Evolutionary conservation across 2,888 invertebrate genomes (phyloP), one percentile per base, ranked within the genome.

Genomic region (Callyntrura sp.): DNA sequence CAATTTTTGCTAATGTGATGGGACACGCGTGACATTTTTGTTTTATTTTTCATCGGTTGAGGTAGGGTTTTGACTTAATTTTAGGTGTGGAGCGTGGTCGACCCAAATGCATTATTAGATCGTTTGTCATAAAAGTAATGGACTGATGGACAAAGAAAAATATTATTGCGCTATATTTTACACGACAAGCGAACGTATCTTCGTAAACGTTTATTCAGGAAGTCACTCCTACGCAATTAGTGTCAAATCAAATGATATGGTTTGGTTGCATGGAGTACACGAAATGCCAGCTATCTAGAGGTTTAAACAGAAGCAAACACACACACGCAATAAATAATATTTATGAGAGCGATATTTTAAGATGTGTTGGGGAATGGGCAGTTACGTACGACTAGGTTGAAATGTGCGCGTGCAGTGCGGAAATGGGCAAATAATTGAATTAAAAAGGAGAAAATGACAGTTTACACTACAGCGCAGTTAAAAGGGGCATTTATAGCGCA

Each of bases 391-490:
- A 51, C 14, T 51, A 8, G n/a, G n/a, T 11, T 51, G 35, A 35
- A 35, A 35, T 35, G 35, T 35, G 35, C 35, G 35, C 35, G 35
- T 35, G 35, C 35, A 5, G 25, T 20, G 76, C 57, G 85, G 85
- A 85, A 85, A 85, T 85, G 85, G 60, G 8, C 45, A 76, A 85
- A 76, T 85, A 85, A 85, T 73, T 85, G 85, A 76, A 85, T 85
- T 85, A 85, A 85, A 45, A 45, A 23, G 60, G 45, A 85, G 85
- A 76, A 85, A 73, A 73, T 73, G 43, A 45, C 73, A 73, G 73
- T 73, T 45, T 68, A 25, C 35, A 17, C 28, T 73, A 23, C 43
- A n/a, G 6, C n/a, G 43, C 14, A 68, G 14, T 14, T 6, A 68
- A 14, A 28, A 43, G 25, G 2, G 25, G 25, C 14, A 68, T 65